Evolutionary conservation across 2,888 invertebrate genomes (phyloP).

Genomic region (Agriopis marginaria): DNA sequence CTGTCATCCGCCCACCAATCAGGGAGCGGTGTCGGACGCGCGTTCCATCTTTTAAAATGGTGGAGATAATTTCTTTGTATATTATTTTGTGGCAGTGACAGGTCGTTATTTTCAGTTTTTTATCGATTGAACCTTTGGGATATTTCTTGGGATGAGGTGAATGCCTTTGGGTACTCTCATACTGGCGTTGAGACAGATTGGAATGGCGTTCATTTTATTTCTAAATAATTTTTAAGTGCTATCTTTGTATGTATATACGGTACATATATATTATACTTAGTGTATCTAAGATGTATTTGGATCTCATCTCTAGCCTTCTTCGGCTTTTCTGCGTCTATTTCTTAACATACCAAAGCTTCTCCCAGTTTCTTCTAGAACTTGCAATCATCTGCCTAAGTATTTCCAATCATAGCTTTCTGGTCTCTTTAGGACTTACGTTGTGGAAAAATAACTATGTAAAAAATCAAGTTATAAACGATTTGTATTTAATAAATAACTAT

Average conservation of each 20-base stretch:
- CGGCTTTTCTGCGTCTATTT: no score
- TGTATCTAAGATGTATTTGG: neutral
- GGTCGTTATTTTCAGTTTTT: slow-evolving; percentile 84
- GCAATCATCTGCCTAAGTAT: no score
- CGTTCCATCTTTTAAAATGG: slow-evolving; percentile 83
- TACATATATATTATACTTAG: no score
- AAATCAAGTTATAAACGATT: neutral
- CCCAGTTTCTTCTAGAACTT: no score
- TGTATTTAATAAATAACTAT: neutral
- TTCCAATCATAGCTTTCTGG: no score
- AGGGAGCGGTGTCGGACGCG: slow-evolving; percentile 58
- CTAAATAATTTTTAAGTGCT: neutral
- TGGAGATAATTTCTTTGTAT: slow-evolving; percentile 86
- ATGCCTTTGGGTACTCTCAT: slow-evolving; percentile 32
- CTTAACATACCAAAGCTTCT: no score
- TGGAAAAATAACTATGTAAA: no score
- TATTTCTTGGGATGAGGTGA: slow-evolving; percentile 67
- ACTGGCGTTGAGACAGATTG: neutral
- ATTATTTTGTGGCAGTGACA: slow-evolving; percentile 86
- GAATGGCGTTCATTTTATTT: slow-evolving; percentile 1
- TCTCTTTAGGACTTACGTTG: no score
- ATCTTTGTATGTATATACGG: neutral
- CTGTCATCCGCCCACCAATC: slow-evolving; percentile 82
- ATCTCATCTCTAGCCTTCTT: no score
- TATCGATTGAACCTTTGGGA: slow-evolving; percentile 76